Evolutionary conservation across 2,888 invertebrate genomes (phyloP), one percentile per base, ranked within the genome.

Genomic region (Stenoptilia bipunctidactyla): DNA sequence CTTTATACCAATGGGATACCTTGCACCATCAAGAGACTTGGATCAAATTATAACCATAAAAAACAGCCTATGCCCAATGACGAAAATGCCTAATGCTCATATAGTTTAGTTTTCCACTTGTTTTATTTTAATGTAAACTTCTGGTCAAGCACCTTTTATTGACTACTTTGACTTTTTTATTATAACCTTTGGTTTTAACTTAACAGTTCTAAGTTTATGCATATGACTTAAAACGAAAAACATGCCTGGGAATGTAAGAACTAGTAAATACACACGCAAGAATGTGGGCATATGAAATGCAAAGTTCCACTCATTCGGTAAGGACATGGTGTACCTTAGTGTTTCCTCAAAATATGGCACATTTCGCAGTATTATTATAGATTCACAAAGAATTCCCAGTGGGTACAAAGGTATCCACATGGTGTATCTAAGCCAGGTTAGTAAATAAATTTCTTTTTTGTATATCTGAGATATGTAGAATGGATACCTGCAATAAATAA

Each of bases 391-490:
- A 51, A 96, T 90, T 4, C 97, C 97, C 30, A 96, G 63, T 0
- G 98, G 98, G 70, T 97, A 98, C 0, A 97, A 85, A 0, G 94
- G 90, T 49, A 98, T 94, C 97, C 97, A 98, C 41, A 95, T 86
- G 0, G 94, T 92, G 69, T 98, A 97, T 12, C 98, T 87, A 1
- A 98, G 73, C 97, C 97, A 98, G 0, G 95, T 97, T 6, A 98
- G 68, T 2, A 92, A 56, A 36, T 87, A 85, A 25, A 92, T 84
- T 43, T 94, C 89, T 15, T 87, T 88, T 42, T 92, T 90, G 56
- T 94, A 87, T 0, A 94, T 73, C 56, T 92, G 91, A 0, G 91
- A 85, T 60, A 97, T 90, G 74, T 98, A 98, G 73, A 91, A 98
- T 0, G 97, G 97, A 77, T 97, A 98, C 55, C 97, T 94, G 63